Evolutionary conservation across 2,888 invertebrate species (phyloP).

Genomic region (Ectemnius continuus): DNA sequence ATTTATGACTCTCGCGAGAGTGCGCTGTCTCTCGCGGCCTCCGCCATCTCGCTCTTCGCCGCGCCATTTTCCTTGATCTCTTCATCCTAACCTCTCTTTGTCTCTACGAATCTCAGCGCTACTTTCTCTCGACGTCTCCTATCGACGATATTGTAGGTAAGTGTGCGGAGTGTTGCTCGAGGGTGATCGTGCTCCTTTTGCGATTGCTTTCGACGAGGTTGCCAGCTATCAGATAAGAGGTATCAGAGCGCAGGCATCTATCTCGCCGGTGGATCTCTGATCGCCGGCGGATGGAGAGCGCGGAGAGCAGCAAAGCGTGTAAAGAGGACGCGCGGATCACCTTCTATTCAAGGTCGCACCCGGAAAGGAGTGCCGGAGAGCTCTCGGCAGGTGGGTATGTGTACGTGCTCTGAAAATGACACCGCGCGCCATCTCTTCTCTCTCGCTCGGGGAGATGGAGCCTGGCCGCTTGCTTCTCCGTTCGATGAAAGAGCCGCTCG

Average conservation of each 20-base stretch:
- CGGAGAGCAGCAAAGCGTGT: constrained; percentile 35
- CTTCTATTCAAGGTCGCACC: constrained; percentile 59
- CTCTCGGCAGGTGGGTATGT: constrained; percentile 41
- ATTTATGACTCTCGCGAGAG: too few relatives aligned
- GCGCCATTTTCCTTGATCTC: constrained; percentile 6
- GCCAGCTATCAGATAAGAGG: constrained; percentile 37
- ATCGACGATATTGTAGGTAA: not conserved
- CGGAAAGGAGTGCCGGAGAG: constrained; percentile 53
- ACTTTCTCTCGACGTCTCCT: not conserved
- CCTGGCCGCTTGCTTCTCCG: constrained; percentile 19
- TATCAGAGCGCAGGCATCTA: constrained; percentile 36
- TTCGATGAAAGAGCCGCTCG: constrained; percentile 45
- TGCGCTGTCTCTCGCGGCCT: too few relatives aligned
- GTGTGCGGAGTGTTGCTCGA: constrained; percentile 8
- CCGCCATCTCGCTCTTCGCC: too few relatives aligned
- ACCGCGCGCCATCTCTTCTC: constrained; percentile 24
- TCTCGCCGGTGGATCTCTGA: constrained; percentile 35
- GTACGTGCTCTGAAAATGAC: constrained; percentile 48
- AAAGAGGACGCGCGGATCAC: constrained; percentile 45
- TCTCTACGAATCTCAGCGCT: not conserved
- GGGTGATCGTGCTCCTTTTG: constrained; percentile 35
- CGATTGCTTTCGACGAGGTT: constrained; percentile 29
- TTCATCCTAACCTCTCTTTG: constrained; percentile 8
- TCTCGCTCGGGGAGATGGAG: constrained; percentile 16
- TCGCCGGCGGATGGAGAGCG: constrained; percentile 17